Conservation (phyloP, 2,113 vertebrate species). For the Oryzias curvinotus region DNA sequence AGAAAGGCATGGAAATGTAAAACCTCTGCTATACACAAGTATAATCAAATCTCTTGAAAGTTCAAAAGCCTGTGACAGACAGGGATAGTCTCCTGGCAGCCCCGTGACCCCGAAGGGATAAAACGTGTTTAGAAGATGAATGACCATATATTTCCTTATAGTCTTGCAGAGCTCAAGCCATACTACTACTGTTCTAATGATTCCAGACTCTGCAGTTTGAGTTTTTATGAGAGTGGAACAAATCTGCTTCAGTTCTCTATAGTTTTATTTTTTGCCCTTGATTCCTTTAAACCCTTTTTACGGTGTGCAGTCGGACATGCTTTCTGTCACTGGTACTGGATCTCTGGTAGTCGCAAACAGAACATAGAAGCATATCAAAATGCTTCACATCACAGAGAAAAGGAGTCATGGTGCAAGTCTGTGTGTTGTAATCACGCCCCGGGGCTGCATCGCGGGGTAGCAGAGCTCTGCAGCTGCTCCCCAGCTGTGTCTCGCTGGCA, state of each 20-base stretch:
- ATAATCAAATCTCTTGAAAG: too few species aligned
- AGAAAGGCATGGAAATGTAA: too few species aligned
- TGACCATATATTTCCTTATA: too few species aligned
- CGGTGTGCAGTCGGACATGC: not conserved
- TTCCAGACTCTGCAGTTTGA: not conserved
- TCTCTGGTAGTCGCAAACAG: not conserved
- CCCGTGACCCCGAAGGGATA: too few species aligned
- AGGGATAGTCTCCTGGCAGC: too few species aligned
- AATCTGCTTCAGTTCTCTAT: not conserved
- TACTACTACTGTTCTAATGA: too few species aligned
- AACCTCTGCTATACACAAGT: too few species aligned
- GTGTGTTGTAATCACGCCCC: slow-evolving; percentile 11
- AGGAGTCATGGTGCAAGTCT: slow-evolving; percentile 3
- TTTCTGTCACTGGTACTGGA: not conserved
- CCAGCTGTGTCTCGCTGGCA: not conserved
- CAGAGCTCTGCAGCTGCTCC: not conserved
- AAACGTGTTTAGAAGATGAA: too few species aligned
- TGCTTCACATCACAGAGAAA: not conserved
- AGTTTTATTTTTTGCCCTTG: not conserved
- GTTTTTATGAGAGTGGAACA: not conserved
- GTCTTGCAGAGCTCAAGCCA: too few species aligned
- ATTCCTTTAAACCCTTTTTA: not conserved
- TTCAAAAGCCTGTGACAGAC: too few species aligned
- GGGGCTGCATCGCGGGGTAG: slow-evolving; percentile 4
- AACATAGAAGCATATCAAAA: not conserved